Base-by-base conservation (phyloP, 2,888 invertebrate genomes). In the Gryllus longicercus region DNA sequence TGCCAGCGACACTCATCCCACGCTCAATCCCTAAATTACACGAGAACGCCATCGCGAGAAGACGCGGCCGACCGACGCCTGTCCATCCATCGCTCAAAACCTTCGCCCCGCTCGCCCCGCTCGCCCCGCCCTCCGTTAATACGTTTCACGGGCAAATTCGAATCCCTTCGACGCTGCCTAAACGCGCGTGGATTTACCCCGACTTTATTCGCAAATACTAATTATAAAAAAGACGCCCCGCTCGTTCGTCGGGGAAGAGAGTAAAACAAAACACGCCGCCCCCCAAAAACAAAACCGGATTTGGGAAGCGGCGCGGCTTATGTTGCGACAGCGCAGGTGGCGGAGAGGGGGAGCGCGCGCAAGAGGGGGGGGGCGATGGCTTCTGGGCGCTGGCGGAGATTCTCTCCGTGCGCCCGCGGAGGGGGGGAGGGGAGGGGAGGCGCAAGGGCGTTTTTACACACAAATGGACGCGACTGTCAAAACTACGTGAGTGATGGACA, bases 401-500 rank as follows among this genome's bases (percentile, higher is more conserved):
- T n/a, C 63, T 63, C n/a, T n/a, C 63, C 63, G n/a, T 63, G 5
- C 16, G n/a, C 0, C 5, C 63, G n/a, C 51, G 11, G 51, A 51
- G 51, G 51, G 51, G 51, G 16, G 51, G 16, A 2, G 16, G 63
- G 63, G 63, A 63, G 63, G n/a, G 63, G 4, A 63, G 38, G 38
- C 38, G 38, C 5, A 38, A 38, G 38, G 38, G 14, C 63, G 63
- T 63, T 63, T 63, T 63, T 18, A 63, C 63, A 11, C 63, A 63
- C 14, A 63, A 63, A 63, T 63, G 63, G 63, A 63, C 63, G 63
- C n/a, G 63, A 63, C 63, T 63, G 63, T 63, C 63, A 63, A 14
- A 63, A 63, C 63, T 63, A 18, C 14, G 63, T 81, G 81, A 81
- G 79, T 81, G 81, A 81, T 79, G 75, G 81, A 81, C 81, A 51